Percentiles rank a stretch among this genome's conserved stretches.
phyloP scores from a whole-genome alignment of 2,797 vertebrate species.

The Poeciliopsis presidionis region DNA sequence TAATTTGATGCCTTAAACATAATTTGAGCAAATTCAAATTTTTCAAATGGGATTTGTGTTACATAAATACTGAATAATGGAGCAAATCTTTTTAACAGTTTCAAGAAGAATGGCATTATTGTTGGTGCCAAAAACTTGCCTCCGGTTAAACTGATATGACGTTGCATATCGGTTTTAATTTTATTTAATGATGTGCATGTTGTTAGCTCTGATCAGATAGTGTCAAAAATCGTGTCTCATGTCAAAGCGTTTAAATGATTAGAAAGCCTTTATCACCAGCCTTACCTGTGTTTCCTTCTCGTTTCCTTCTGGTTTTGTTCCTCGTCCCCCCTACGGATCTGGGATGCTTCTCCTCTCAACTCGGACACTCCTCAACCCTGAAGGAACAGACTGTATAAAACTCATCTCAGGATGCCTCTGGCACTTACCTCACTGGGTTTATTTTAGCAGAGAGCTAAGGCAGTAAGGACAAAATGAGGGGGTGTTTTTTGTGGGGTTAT shows the following conservation, averaged over 20 bases:
- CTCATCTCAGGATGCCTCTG: constrained; percentile 59
- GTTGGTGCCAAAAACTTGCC: neutral
- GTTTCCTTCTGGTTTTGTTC: constrained; percentile 24
- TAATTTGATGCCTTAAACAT: too few relatives aligned
- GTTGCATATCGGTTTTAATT: neutral
- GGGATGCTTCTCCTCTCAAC: constrained; percentile 49
- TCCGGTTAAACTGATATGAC: neutral
- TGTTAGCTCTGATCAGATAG: neutral
- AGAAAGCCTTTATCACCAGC: neutral
- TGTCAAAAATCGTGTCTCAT: neutral
- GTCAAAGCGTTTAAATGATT: neutral
- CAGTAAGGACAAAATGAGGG: constrained; percentile 60
- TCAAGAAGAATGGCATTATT: neutral
- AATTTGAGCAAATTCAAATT: too few relatives aligned
- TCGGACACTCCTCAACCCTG: constrained; percentile 51
- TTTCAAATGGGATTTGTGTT: neutral
- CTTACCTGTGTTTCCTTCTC: constrained; percentile 62
- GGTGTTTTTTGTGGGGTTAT: constrained; percentile 37
- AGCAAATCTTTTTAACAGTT: neutral
- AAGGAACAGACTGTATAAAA: constrained; percentile 63
- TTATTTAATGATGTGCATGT: neutral
- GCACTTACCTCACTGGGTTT: constrained; percentile 79
- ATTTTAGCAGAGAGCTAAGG: constrained; percentile 75
- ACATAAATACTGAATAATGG: neutral
- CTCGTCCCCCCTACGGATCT: constrained; percentile 36